These are phyloP conservation scores for Blomia tropicalis DNA, from an alignment of 2,888 invertebrate species.

Conservation along the genomic window DNA sequence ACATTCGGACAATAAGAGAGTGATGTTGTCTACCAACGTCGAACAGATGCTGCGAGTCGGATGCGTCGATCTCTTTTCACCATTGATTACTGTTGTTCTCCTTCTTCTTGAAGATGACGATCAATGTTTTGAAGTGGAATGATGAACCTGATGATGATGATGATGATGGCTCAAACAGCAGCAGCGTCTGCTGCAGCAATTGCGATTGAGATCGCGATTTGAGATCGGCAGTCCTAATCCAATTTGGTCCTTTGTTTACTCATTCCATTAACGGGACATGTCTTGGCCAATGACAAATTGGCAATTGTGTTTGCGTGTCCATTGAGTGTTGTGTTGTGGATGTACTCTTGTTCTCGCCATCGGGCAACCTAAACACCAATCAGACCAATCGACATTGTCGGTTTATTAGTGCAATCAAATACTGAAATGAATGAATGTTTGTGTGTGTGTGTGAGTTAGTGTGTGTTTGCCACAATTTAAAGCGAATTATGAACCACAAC, in stretches of 20 bases:
- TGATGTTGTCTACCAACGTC: neutral
- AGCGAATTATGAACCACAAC: too few relatives aligned
- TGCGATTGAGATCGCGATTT: slow-evolving; percentile 2
- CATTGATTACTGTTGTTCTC: neutral
- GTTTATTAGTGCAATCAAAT: too few relatives aligned
- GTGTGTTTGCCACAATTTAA: too few relatives aligned
- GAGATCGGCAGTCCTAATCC: neutral
- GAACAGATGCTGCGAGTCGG: slow-evolving; percentile 13
- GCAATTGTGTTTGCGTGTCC: slow-evolving; percentile 14
- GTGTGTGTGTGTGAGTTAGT: too few relatives aligned
- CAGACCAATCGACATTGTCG: too few relatives aligned
- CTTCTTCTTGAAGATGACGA: neutral
- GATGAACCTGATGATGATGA: neutral
- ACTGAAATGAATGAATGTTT: too few relatives aligned
- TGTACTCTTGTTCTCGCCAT: too few relatives aligned
- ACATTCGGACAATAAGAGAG: neutral
- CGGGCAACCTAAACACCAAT: too few relatives aligned
- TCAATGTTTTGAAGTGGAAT: too few relatives aligned
- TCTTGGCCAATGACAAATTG: slow-evolving; percentile 15
- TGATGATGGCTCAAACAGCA: slow-evolving; percentile 9
- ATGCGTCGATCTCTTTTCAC: neutral
- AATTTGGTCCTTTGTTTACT: slow-evolving; percentile 13
- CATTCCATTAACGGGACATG: neutral
- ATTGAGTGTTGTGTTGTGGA: too few relatives aligned
- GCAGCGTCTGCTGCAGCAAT: too few relatives aligned